phyloP scores from a whole-genome alignment of 2,797 vertebrate species.

The Peromyscus nudipes region DNA sequence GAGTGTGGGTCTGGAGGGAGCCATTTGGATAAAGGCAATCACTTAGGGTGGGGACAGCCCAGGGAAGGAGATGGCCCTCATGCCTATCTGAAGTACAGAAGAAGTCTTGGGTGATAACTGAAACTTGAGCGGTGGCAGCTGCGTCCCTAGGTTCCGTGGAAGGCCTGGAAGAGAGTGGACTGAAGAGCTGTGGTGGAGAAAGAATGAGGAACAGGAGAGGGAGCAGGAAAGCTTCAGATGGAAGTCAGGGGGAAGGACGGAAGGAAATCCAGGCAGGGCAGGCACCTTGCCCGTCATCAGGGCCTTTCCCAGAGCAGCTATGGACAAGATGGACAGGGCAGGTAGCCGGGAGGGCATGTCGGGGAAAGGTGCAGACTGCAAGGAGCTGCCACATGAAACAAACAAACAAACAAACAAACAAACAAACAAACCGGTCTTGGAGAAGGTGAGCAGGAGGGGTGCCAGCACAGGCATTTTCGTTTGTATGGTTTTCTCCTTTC shows the following conservation, averaged over 20 bases:
- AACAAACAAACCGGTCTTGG: background rate
- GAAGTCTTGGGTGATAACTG: background rate
- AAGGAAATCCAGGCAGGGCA: rapidly evolving
- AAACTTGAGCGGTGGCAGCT: background rate
- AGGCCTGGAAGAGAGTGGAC: background rate
- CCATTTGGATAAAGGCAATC: background rate
- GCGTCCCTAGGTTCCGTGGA: background rate
- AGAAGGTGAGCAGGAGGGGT: too few species aligned
- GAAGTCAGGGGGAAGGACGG: background rate
- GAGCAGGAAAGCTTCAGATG: background rate
- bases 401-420: background rate
- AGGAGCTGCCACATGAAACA: background rate
- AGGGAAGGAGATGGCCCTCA: background rate
- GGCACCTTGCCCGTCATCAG: background rate
- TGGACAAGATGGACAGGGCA: background rate
- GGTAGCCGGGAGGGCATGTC: background rate
- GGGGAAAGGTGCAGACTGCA: too few species aligned
- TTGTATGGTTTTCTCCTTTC: background rate
- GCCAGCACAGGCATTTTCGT: background rate
- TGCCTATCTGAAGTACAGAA: background rate
- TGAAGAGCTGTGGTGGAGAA: too few species aligned
- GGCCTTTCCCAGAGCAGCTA: background rate
- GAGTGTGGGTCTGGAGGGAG: background rate
- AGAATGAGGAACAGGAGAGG: background rate
- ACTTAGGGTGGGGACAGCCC: background rate